A percentile compares a stretch with the other conserved stretches of the same genome.
These are phyloP conservation scores for Myripristis murdjan DNA, from an alignment of 2,797 vertebrate genomes.

Conservation along the genomic window DNA sequence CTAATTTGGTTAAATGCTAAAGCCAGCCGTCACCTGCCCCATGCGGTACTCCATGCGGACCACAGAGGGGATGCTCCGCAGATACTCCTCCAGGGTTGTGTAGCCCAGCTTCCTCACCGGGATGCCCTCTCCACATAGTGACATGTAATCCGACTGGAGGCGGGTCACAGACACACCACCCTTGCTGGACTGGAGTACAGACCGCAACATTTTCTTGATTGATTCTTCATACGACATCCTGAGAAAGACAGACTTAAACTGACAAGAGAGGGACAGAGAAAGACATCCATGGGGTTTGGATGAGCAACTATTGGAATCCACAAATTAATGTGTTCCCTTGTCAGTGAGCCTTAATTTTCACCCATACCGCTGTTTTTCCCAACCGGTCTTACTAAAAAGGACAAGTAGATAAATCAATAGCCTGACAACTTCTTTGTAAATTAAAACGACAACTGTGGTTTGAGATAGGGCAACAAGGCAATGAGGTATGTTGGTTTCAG, in stretches of 20 bases:
- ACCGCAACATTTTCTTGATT: conserved; percentile 89
- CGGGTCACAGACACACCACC: conserved; percentile 83
- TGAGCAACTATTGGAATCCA: too few species aligned
- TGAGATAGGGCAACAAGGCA: too few species aligned
- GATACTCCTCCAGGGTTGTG: conserved; percentile 86
- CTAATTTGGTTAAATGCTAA: background rate
- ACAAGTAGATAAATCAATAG: too few species aligned
- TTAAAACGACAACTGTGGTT: too few species aligned
- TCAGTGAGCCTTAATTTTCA: too few species aligned
- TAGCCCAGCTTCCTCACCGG: conserved; percentile 88
- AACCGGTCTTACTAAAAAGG: too few species aligned
- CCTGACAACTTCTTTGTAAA: too few species aligned
- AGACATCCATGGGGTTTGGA: background rate
- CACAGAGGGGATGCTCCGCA: conserved; percentile 89
- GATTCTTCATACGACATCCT: conserved; percentile 90
- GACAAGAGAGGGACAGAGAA: background rate
- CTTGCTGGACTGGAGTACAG: conserved; percentile 93
- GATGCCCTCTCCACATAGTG: conserved; percentile 91
- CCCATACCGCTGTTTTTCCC: too few species aligned
- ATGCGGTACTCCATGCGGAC: conserved; percentile 85
- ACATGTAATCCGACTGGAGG: conserved; percentile 89
- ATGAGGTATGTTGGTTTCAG: too few species aligned
- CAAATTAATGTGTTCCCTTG: too few species aligned
- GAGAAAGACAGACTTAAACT: conserved; percentile 37
- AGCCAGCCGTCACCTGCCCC: conserved; percentile 87